phyloP scores from a whole-genome alignment of 2,797 vertebrate genomes.

The Pangasius djambal region DNA sequence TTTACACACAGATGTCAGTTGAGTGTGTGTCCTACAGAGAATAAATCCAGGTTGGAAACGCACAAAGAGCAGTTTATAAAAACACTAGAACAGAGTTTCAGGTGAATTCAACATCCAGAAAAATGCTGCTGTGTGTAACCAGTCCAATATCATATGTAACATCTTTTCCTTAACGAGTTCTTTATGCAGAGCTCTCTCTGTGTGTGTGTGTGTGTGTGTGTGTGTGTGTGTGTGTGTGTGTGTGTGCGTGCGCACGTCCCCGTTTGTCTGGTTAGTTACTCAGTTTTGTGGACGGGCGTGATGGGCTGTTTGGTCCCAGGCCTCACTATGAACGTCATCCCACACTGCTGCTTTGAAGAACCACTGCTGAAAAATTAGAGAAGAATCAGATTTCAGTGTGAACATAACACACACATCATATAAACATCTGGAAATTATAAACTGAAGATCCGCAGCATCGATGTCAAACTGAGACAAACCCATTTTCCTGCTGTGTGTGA shows the following conservation, averaged over 20 bases:
- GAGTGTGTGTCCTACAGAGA: background rate
- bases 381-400: background rate
- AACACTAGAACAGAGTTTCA: background rate
- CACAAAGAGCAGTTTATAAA: background rate
- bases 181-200: background rate
- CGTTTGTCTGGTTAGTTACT: slow-evolving; percentile 42
- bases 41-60: background rate
- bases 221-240: background rate
- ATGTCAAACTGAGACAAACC: background rate
- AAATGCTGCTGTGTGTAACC: background rate
- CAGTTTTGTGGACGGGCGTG: slow-evolving; percentile 65
- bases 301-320: slow-evolving; percentile 80
- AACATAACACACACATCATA: background rate
- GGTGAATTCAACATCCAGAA: background rate
- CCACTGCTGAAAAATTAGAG: background rate
- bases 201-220: background rate
- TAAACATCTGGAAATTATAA: background rate
- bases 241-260: no score
- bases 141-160: background rate
- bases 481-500: background rate
- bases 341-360: slow-evolving; percentile 68
- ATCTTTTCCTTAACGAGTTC: background rate
- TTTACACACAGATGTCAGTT: background rate
- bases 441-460: background rate
- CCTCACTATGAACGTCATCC: slow-evolving; percentile 76